phyloP scores from a whole-genome alignment of 2,888 invertebrate genomes.

The Aproaerema taeniolella region DNA sequence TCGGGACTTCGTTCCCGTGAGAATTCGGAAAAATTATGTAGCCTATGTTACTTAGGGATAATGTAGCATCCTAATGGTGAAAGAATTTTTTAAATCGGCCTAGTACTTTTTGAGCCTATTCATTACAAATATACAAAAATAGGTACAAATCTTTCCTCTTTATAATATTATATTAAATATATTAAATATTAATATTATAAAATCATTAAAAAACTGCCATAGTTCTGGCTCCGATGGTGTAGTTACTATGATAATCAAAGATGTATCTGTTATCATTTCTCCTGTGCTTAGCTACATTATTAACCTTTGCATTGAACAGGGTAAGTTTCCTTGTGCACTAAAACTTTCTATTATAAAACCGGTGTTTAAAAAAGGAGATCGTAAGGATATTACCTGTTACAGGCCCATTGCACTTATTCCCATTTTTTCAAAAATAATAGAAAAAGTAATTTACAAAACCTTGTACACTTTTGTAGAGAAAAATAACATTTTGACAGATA shows the following conservation, averaged over 20 bases:
- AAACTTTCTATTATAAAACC: conserved; percentile 13
- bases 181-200: too few species aligned
- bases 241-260: conserved; percentile 7
- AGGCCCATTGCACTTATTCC: conserved; percentile 14
- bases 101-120: too few species aligned
- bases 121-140: too few species aligned
- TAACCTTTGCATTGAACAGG: conserved; percentile 12
- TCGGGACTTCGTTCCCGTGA: too few species aligned
- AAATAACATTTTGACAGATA: background rate
- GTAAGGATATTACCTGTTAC: conserved; percentile 7
- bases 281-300: conserved; percentile 8
- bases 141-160: too few species aligned
- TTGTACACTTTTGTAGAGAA: too few species aligned
- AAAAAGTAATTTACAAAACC: conserved; percentile 9
- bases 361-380: conserved; percentile 12
- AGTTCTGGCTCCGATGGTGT: conserved; percentile 16
- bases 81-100: too few species aligned
- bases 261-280: conserved; percentile 4
- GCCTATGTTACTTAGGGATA: too few species aligned
- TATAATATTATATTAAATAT: too few species aligned
- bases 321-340: conserved; percentile 9
- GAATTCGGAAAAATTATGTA: too few species aligned
- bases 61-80: too few species aligned
- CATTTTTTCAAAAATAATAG: conserved; percentile 12
- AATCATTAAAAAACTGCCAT: too few species aligned